phyloP scores from a whole-genome alignment of 2,888 invertebrate genomes.

The Synanthedon andrenaeformis region DNA sequence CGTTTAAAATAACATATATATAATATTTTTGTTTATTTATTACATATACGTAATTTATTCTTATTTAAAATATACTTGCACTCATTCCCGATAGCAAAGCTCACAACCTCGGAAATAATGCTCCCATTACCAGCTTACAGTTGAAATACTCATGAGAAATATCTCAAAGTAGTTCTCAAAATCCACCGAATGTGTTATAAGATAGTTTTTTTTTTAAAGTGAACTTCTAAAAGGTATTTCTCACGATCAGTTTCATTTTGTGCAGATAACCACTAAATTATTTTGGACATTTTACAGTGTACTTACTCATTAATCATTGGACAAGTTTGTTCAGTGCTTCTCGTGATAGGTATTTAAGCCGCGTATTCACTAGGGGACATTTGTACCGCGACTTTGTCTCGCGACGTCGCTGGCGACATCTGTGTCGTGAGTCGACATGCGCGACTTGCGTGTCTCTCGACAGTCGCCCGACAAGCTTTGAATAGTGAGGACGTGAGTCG shows the following conservation, averaged over 20 bases:
- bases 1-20: slow-evolving; percentile 47
- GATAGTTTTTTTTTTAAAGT: not conserved
- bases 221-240: not conserved
- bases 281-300: slow-evolving; percentile 11
- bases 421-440: too few species aligned
- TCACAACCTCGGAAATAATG: slow-evolving; percentile 70
- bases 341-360: slow-evolving; percentile 41
- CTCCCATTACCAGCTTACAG: slow-evolving; percentile 69
- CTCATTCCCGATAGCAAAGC: slow-evolving; percentile 65
- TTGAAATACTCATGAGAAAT: slow-evolving; percentile 27
- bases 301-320: slow-evolving; percentile 9
- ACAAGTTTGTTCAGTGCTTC: slow-evolving; percentile 16
- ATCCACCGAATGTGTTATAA: not conserved
- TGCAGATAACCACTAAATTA: slow-evolving; percentile 29
- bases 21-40: slow-evolving; percentile 10
- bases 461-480: too few species aligned
- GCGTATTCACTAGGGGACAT: too few species aligned
- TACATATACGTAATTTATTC: slow-evolving; percentile 9
- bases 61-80: slow-evolving; percentile 44
- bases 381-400: too few species aligned
- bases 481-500: too few species aligned
- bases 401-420: too few species aligned
- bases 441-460: too few species aligned
- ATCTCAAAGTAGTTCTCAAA: not conserved
- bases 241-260: slow-evolving; percentile 17